These are phyloP conservation scores for Rhinogobius similis DNA, from an alignment of 2,113 vertebrate species.

Conservation along the genomic window DNA sequence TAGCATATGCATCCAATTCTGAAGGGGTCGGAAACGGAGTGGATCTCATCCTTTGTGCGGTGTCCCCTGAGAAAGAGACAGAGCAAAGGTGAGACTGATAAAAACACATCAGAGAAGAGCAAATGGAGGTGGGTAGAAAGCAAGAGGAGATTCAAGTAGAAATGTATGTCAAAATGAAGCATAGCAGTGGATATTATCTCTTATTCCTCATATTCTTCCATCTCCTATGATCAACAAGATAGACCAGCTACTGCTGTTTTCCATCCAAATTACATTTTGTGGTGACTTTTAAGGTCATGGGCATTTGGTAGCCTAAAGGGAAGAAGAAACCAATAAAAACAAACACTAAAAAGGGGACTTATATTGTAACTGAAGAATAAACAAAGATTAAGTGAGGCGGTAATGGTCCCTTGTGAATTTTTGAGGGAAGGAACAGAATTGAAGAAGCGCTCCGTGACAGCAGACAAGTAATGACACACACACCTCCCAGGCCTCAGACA, in stretches of 20 bases:
- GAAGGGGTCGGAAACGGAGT: conserved; percentile 99
- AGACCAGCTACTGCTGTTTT: conserved; percentile 16
- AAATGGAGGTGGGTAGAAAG: not conserved
- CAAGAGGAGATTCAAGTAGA: conserved; percentile 31
- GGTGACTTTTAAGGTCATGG: conserved; percentile 51
- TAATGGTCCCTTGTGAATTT: conserved; percentile 47
- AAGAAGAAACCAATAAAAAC: conserved; percentile 37
- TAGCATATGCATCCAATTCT: conserved; percentile 99
- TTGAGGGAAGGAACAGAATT: conserved; percentile 44
- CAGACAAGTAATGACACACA: conserved; percentile 68
- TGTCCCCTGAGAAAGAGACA: conserved; percentile 88
- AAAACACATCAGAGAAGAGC: not conserved
- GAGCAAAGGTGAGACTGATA: conserved; percentile 26
- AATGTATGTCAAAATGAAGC: conserved; percentile 45
- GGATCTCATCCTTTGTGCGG: conserved; percentile 99
- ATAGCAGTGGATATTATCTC: conserved; percentile 40
- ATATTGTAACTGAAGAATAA: conserved; percentile 49
- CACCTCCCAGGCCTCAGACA: conserved; percentile 62
- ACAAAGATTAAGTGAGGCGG: conserved; percentile 53
- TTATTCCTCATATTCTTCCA: conserved; percentile 30
- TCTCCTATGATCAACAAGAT: conserved; percentile 13
- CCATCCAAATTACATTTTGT: conserved; percentile 46
- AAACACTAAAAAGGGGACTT: conserved; percentile 20
- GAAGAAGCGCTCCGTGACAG: conserved; percentile 63
- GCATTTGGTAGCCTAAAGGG: conserved; percentile 45